phyloP scores from a whole-genome alignment of 2,113 vertebrate genomes.

The Anguilla japonica region DNA sequence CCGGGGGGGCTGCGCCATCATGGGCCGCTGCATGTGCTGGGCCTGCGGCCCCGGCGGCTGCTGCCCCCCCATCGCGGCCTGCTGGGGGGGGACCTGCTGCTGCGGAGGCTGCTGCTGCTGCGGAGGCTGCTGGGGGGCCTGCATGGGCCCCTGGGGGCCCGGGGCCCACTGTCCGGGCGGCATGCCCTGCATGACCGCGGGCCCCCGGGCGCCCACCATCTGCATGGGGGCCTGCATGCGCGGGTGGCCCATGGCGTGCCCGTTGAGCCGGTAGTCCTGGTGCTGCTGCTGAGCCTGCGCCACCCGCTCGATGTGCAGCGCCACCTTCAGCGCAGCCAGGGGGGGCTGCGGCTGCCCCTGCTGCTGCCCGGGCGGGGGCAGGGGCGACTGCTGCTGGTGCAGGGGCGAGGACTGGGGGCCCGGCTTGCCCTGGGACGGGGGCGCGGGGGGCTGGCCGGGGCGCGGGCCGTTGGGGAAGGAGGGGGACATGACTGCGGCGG shows the following conservation, averaged over 20 bases:
- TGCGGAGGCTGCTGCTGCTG: slow-evolving; percentile 65
- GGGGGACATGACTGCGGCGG: slow-evolving; percentile 81
- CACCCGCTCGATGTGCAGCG: slow-evolving; percentile 90
- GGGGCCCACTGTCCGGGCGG: slow-evolving; percentile 83
- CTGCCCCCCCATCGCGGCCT: slow-evolving; percentile 31
- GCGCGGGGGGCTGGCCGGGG: slow-evolving; percentile 79
- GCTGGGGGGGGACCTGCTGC: slow-evolving; percentile 56
- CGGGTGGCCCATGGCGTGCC: slow-evolving; percentile 78
- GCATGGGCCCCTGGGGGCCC: slow-evolving; percentile 55
- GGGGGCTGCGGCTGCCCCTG: slow-evolving; percentile 75
- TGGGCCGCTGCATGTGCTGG: slow-evolving; percentile 76
- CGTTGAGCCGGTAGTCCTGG: slow-evolving; percentile 86
- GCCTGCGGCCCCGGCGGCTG: slow-evolving; percentile 26
- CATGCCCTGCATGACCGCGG: slow-evolving; percentile 80
- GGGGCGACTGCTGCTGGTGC: slow-evolving; percentile 79
- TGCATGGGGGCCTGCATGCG: slow-evolving; percentile 81
- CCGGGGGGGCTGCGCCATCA: slow-evolving; percentile 80
- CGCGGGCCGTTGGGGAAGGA: slow-evolving; percentile 79
- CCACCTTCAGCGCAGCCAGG: slow-evolving; percentile 84
- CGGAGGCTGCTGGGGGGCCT: slow-evolving; percentile 62
- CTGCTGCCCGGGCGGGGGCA: slow-evolving; percentile 73
- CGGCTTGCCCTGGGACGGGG: slow-evolving; percentile 85
- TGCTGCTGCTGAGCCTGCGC: slow-evolving; percentile 84
- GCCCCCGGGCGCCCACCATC: slow-evolving; percentile 84
- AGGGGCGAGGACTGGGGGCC: slow-evolving; percentile 71